Evolutionary conservation across 2,113 vertebrate species (phyloP).

Genomic region (Campylomormyrus tamandua): DNA sequence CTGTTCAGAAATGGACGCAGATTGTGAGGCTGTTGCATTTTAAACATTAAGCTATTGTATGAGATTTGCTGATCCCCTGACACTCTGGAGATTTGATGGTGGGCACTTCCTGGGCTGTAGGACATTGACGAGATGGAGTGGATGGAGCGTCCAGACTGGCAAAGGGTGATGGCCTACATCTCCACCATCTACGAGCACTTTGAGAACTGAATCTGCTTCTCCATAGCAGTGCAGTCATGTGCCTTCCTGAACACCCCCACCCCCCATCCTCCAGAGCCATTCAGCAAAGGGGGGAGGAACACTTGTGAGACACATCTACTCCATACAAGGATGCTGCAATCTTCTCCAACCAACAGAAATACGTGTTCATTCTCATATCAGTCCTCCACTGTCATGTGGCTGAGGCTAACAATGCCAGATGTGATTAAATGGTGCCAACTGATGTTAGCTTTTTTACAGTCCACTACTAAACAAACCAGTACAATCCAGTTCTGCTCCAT

Average conservation of each 20-base stretch:
- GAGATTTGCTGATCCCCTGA: background rate
- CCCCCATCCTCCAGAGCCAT: no score
- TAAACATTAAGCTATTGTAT: background rate
- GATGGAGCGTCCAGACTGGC: slow-evolving; percentile 78
- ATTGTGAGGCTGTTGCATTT: background rate
- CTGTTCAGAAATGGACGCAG: background rate
- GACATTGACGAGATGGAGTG: slow-evolving; percentile 80
- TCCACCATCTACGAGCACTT: slow-evolving; percentile 84
- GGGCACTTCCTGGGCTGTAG: slow-evolving; percentile 41
- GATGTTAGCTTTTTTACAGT: background rate
- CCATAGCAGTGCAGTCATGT: background rate
- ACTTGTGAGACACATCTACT: background rate
- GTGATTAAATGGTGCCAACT: background rate
- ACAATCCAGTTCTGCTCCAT: background rate
- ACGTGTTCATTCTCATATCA: background rate
- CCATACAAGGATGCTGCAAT: background rate
- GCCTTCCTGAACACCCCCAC: background rate
- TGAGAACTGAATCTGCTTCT: slow-evolving; percentile 67
- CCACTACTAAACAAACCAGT: background rate
- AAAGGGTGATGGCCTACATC: slow-evolving; percentile 79
- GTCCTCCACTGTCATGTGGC: background rate
- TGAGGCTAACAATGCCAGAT: background rate
- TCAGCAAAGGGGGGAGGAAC: background rate
- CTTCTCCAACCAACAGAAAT: background rate
- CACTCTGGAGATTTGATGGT: background rate